Evolutionary conservation across 1,140 invertebrate species (phyloP).

Genomic region (Lepidotrigona ventralis): DNA sequence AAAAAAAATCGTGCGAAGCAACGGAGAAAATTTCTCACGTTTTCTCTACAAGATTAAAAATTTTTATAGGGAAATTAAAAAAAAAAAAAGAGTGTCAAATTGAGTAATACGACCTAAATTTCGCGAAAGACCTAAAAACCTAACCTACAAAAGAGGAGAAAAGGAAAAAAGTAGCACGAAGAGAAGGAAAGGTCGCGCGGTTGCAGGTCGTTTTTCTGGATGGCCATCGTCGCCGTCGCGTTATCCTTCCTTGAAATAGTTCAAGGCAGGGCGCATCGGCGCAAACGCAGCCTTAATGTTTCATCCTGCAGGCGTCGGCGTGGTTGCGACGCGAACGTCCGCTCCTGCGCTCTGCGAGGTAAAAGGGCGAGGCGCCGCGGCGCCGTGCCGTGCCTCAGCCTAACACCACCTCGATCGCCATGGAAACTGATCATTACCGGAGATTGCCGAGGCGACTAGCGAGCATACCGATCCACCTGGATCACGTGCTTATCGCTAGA

Average conservation of each 20-base stretch:
- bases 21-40: too few species aligned
- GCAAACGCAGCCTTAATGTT: conserved; percentile 52
- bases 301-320: conserved; percentile 52
- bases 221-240: background rate
- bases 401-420: conserved; percentile 47
- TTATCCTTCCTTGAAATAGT: conserved; percentile 42
- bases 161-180: too few species aligned
- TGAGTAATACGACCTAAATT: too few species aligned
- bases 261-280: conserved; percentile 47
- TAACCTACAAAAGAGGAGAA: too few species aligned
- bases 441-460: conserved; percentile 57
- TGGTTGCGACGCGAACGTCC: conserved; percentile 39
- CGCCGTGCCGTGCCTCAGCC: background rate
- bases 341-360: conserved; percentile 39
- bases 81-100: too few species aligned
- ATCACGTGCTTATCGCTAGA: conserved; percentile 18
- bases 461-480: conserved; percentile 16
- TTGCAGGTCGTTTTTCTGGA: background rate
- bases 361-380: conserved; percentile 55
- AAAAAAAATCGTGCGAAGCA: too few species aligned
- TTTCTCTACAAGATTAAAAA: too few species aligned
- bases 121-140: too few species aligned
- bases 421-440: conserved; percentile 67
- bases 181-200: conserved; percentile 20
- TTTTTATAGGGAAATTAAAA: too few species aligned